These are phyloP conservation scores for Leptopilina boulardi DNA, from an alignment of 1,140 invertebrate genomes.

Conservation along the genomic window DNA sequence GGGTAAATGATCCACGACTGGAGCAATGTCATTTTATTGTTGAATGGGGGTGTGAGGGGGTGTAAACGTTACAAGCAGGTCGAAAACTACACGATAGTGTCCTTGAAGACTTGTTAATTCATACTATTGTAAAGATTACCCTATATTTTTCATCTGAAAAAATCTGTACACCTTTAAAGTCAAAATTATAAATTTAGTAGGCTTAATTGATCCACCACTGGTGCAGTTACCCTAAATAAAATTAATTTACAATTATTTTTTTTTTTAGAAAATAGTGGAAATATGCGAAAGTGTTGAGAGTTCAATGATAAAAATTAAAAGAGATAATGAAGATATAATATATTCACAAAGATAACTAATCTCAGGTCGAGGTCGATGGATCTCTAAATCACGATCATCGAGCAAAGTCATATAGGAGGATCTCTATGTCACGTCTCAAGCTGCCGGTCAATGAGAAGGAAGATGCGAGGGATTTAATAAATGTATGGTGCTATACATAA, in stretches of 20 bases:
- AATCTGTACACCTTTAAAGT: no score
- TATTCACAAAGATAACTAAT: neutral
- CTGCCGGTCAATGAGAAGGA: neutral
- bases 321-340: neutral
- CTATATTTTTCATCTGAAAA: no score
- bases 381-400: constrained; percentile 6
- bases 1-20: no score
- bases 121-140: no score
- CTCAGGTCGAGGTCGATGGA: neutral
- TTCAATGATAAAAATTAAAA: neutral
- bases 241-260: neutral
- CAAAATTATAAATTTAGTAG: no score
- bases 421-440: neutral
- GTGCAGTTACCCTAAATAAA: no score
- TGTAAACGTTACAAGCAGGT: no score
- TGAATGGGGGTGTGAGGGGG: no score
- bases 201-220: no score
- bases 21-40: no score
- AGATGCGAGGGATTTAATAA: neutral
- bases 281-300: neutral
- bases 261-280: neutral
- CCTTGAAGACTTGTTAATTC: no score
- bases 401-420: neutral
- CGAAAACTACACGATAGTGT: no score
- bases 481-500: neutral